A percentile compares a stretch with the other conserved stretches of the same genome.
Evolutionary conservation across 2,888 invertebrate species (phyloP).

Genomic region (Tinea pellionella): DNA sequence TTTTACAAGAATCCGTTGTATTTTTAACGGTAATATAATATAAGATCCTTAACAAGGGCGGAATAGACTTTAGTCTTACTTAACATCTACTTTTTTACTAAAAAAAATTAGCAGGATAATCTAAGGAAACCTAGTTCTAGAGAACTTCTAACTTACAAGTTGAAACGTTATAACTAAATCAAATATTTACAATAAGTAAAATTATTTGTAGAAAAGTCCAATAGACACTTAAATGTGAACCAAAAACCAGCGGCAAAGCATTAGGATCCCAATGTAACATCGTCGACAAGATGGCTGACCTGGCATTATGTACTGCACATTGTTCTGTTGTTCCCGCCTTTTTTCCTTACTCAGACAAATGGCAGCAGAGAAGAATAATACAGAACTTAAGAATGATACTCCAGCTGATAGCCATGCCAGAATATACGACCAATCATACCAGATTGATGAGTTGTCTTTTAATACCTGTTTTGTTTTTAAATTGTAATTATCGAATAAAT

Average conservation of each 20-base stretch:
- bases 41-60: too few species aligned
- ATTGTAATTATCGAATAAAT: not conserved
- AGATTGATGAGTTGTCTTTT: slow-evolving; percentile 77
- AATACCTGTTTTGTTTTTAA: slow-evolving; percentile 66
- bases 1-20: too few species aligned
- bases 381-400: slow-evolving; percentile 78
- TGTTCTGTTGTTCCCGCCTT: slow-evolving; percentile 77
- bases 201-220: too few species aligned
- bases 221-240: not conserved
- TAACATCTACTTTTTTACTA: too few species aligned
- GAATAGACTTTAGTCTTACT: too few species aligned
- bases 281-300: slow-evolving; percentile 61
- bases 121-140: too few species aligned
- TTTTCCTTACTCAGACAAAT: slow-evolving; percentile 83
- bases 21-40: too few species aligned
- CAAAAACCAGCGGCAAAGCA: slow-evolving; percentile 6
- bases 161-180: too few species aligned
- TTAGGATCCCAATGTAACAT: not conserved
- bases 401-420: slow-evolving; percentile 86
- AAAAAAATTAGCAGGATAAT: too few species aligned
- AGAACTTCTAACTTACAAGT: too few species aligned
- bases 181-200: too few species aligned
- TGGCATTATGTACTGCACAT: slow-evolving; percentile 92
- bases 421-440: slow-evolving; percentile 90
- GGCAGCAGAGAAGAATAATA: slow-evolving; percentile 83